These are phyloP conservation scores for Andrena cerasifolii DNA, from an alignment of 1,140 invertebrate species.

Conservation along the genomic window DNA sequence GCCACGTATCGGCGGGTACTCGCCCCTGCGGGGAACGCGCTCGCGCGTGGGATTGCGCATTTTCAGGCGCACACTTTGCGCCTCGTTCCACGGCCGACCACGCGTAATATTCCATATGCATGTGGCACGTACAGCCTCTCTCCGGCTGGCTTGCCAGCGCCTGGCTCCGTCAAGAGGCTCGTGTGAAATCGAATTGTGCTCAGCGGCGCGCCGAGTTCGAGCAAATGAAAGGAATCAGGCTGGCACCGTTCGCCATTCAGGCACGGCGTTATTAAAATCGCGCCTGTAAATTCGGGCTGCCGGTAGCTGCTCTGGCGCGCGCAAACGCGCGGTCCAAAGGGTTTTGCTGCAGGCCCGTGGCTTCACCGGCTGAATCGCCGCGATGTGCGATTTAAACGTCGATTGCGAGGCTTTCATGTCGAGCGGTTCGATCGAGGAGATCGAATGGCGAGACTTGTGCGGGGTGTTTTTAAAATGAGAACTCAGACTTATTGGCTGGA, in stretches of 20 bases:
- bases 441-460: too few species aligned
- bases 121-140: conserved; percentile 10
- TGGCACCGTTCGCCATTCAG: conserved; percentile 7
- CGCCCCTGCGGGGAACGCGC: conserved; percentile 29
- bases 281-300: not conserved
- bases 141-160: not conserved
- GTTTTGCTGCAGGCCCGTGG: too few species aligned
- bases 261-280: conserved; percentile 33
- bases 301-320: too few species aligned
- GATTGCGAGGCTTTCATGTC: too few species aligned
- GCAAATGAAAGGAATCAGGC: conserved; percentile 25
- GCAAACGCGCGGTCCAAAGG: too few species aligned
- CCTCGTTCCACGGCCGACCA: conserved; percentile 47
- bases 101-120: conserved; percentile 39
- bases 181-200: conserved; percentile 32
- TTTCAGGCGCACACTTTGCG: conserved; percentile 34
- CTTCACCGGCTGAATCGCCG: too few species aligned
- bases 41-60: conserved; percentile 62
- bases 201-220: not conserved
- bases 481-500: too few species aligned
- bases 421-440: too few species aligned
- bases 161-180: conserved; percentile 1
- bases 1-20: conserved; percentile 39
- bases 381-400: too few species aligned
- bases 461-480: too few species aligned